Evolutionary conservation across 1,140 invertebrate species (phyloP), one percentile per base, ranked within the genome.

Genomic region (Aradophagus sp.): DNA sequence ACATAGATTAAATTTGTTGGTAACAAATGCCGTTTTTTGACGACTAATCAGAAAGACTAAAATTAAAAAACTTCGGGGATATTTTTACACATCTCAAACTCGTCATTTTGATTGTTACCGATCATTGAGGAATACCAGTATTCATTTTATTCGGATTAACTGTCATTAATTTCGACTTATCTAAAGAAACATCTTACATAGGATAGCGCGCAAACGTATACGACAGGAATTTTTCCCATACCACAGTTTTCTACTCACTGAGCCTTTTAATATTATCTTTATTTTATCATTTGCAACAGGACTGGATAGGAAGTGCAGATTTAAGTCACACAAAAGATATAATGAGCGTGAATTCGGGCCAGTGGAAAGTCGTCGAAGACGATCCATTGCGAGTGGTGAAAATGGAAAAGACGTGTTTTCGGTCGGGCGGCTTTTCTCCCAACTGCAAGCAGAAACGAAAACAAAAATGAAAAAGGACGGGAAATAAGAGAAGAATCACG

Each of bases 251-350:
- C n/a, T n/a, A 59, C 23, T 59, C 17, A 61, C 56, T 32, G 16
- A 38, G 15, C 11, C 56, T 61, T 36, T 61, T 61, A 48, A 5
- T 41, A 35, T 42, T 61, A 50, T 50, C 56, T 61, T 50, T 42
- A 61, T 61, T 48, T 38, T 61, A 61, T 50, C 44, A 61, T 41
- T 16, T 29, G 13, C 41, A 48, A 50, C 42, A 61, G 56, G 32
- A 61, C 41, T 61, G 35, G 44, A 61, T 50, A 50, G 56, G 44
- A 50, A 50, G 36, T 48, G 29, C 48, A 61, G 56, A 61, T n/a
- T 61, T 48, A 61, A 34, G 29, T 34, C 27, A 35, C 27, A 35
- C n/a, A 31, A 27, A 32, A 38, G 44, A 41, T 58, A 41, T 50
- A 41, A 48, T 34, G 41, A 41, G 36, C 44, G 36, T n/a, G 27